These are phyloP conservation scores for Yponomeuta cagnagella DNA, from an alignment of 2,888 invertebrate genomes.

Conservation along the genomic window DNA sequence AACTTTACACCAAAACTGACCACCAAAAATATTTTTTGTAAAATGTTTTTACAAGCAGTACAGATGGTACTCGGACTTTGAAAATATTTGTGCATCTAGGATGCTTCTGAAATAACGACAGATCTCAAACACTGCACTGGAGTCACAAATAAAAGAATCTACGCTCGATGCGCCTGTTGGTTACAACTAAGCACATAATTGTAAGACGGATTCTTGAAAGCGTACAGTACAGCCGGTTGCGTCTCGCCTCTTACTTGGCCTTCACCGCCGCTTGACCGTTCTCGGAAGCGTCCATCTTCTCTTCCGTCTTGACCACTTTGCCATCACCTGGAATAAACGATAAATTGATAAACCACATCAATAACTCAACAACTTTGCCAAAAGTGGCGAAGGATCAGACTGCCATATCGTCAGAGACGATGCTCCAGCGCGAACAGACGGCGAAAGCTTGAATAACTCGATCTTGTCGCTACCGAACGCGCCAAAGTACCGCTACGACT, in stretches of 20 bases:
- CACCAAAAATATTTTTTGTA: constrained; percentile 2
- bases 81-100: background rate
- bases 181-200: background rate
- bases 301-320: constrained; percentile 69
- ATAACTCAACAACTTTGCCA: background rate
- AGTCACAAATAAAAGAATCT: background rate
- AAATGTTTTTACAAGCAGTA: background rate
- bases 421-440: constrained; percentile 16
- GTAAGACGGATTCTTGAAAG: background rate
- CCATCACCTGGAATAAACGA: constrained; percentile 53
- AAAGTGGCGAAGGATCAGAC: constrained; percentile 33
- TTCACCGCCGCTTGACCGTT: constrained; percentile 32
- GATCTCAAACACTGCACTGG: background rate
- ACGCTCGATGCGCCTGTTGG: background rate
- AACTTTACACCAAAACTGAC: background rate
- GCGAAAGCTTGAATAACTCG: constrained; percentile 36
- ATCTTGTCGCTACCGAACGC: constrained; percentile 21
- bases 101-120: background rate
- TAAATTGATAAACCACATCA: background rate
- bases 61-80: background rate
- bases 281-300: constrained; percentile 62
- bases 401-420: constrained; percentile 36
- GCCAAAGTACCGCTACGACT: constrained; percentile 35
- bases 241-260: constrained; percentile 38
- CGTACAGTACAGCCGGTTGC: background rate